phyloP scores from a whole-genome alignment of 2,888 invertebrate species.

The Drosophila sordidapex region DNA sequence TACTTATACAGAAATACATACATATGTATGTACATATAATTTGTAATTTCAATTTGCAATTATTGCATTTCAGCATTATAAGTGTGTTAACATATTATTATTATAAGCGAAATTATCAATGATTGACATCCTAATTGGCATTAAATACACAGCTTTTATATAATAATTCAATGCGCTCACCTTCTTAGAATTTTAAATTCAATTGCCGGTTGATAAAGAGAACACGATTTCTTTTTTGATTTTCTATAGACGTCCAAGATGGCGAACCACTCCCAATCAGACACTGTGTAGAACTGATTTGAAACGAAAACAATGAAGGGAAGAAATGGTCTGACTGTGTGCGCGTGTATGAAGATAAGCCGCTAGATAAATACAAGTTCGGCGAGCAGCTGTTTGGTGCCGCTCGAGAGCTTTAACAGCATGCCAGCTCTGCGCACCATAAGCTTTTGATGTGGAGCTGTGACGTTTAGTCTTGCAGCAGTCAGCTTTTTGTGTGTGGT shows the following conservation, averaged over 20 bases:
- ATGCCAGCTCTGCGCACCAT: slow-evolving; percentile 34
- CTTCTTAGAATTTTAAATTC: slow-evolving; percentile 51
- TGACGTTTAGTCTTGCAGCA: slow-evolving; percentile 21
- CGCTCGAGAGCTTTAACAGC: slow-evolving; percentile 28
- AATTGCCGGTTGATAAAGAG: slow-evolving; percentile 50
- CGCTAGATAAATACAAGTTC: slow-evolving; percentile 70
- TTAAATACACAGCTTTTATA: slow-evolving; percentile 17
- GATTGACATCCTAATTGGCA: not conserved
- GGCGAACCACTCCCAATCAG: slow-evolving; percentile 66
- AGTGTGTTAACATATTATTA: slow-evolving; percentile 18
- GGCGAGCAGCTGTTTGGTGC: slow-evolving; percentile 53
- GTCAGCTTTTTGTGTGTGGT: slow-evolving; percentile 2
- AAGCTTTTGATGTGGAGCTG: slow-evolving; percentile 35
- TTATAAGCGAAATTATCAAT: slow-evolving; percentile 2
- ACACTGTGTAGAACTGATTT: slow-evolving; percentile 66
- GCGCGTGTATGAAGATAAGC: slow-evolving; percentile 53
- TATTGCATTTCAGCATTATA: slow-evolving; percentile 53
- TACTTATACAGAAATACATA: slow-evolving; percentile 4
- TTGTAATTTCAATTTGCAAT: slow-evolving; percentile 21
- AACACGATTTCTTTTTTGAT: slow-evolving; percentile 25
- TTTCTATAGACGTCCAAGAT: slow-evolving; percentile 40
- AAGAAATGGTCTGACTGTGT: slow-evolving; percentile 51
- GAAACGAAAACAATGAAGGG: slow-evolving; percentile 50
- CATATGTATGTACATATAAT: not conserved
- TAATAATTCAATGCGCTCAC: slow-evolving; percentile 47